Evolutionary conservation across 1,140 invertebrate genomes (phyloP).

Genomic region (Eupeodes corollae): DNA sequence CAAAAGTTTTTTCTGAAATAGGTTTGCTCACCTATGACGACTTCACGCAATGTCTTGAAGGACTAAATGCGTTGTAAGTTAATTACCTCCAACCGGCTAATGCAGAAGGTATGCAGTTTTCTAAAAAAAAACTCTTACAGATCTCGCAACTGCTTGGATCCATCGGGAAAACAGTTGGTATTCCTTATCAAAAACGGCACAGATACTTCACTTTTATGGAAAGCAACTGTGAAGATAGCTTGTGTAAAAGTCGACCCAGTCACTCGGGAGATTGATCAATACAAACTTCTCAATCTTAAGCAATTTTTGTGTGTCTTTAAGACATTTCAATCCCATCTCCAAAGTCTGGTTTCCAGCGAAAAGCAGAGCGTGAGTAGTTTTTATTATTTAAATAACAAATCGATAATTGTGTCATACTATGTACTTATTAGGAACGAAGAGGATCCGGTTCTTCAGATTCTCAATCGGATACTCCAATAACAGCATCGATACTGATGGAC

Average conservation of each 20-base stretch:
- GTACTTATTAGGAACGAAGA: no score
- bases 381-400: no score
- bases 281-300: conserved; percentile 46
- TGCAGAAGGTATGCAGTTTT: conserved; percentile 3
- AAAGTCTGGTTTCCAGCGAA: conserved; percentile 18
- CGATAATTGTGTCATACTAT: no score
- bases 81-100: conserved; percentile 1
- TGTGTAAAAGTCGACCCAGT: conserved; percentile 49
- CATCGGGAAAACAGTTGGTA: conserved; percentile 46
- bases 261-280: conserved; percentile 42
- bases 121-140: conserved; percentile 37
- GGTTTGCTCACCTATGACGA: conserved; percentile 42
- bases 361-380: conserved; percentile 9
- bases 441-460: background rate
- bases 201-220: conserved; percentile 55
- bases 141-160: conserved; percentile 45
- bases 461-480: conserved; percentile 8
- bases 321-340: conserved; percentile 32
- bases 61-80: conserved; percentile 43
- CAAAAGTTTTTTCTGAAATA: conserved; percentile 34
- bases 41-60: conserved; percentile 38
- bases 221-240: conserved; percentile 52
- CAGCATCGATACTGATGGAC: conserved; percentile 33
- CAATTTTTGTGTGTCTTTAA: conserved; percentile 48
- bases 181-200: conserved; percentile 53